Conservation (phyloP, 2,113 vertebrate species). For the Bucco capensis region DNA sequence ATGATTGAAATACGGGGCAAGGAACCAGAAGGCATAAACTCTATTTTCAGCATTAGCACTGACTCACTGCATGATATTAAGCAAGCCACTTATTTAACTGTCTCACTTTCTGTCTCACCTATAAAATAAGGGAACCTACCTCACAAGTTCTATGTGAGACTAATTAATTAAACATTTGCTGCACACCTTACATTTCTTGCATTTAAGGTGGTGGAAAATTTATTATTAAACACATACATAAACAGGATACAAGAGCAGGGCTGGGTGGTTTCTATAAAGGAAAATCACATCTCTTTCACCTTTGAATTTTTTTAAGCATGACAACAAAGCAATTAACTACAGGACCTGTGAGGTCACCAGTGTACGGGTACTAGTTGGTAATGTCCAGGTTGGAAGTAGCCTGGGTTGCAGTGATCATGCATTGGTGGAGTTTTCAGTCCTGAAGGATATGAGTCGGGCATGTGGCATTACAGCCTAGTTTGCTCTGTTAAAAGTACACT, state of each 20-base stretch:
- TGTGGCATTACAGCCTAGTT: too few species aligned
- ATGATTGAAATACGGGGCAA: slow-evolving; percentile 21
- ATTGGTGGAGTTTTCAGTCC: not conserved
- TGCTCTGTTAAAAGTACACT: too few species aligned
- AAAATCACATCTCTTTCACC: not conserved
- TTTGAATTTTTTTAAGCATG: not conserved
- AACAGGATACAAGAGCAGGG: not conserved
- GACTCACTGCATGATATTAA: slow-evolving; percentile 49
- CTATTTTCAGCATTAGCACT: slow-evolving; percentile 38
- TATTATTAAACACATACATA: not conserved
- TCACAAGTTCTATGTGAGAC: slow-evolving; percentile 20
- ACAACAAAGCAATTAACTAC: slow-evolving; percentile 7
- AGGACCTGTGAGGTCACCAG: not conserved
- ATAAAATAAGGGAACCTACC: slow-evolving; percentile 17
- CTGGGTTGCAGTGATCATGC: not conserved
- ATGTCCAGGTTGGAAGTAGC: not conserved
- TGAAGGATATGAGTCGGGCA: not conserved
- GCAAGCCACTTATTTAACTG: slow-evolving; percentile 21
- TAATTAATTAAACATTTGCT: slow-evolving; percentile 35
- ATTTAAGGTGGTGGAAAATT: not conserved
- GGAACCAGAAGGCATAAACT: not conserved
- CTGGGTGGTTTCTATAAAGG: not conserved
- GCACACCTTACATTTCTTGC: not conserved
- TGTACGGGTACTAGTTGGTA: not conserved
- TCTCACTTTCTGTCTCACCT: slow-evolving; percentile 27